These are phyloP conservation scores for Hepsetus odoe DNA, from an alignment of 2,113 vertebrate species.

Conservation along the genomic window DNA sequence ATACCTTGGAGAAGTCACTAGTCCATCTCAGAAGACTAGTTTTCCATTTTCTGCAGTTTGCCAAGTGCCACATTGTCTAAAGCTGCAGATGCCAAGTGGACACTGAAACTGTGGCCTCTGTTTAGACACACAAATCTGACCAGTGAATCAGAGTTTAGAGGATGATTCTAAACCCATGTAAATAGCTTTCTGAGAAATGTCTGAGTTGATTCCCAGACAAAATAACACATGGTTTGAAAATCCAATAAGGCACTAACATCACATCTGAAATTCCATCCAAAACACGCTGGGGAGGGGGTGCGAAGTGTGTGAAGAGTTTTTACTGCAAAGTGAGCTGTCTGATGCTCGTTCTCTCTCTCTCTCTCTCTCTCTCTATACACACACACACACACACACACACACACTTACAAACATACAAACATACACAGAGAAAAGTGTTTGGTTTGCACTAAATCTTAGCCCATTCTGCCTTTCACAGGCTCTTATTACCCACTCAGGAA, in stretches of 20 bases:
- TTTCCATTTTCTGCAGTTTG: not conserved
- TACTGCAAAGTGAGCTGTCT: not conserved
- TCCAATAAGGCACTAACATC: not conserved
- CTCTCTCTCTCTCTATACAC: not conserved
- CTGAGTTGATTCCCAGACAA: not conserved
- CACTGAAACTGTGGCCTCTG: not conserved
- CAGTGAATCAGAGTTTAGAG: not conserved
- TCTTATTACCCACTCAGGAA: slow-evolving; percentile 3
- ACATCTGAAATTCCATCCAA: not conserved
- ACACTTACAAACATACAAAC: too few relatives aligned
- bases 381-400: not conserved
- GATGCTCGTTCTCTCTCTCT: not conserved
- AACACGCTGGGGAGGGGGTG: too few relatives aligned
- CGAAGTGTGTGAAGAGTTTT: not conserved
- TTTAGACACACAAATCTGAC: not conserved
- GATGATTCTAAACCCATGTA: not conserved
- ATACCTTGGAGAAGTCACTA: too few relatives aligned
- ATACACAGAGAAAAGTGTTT: not conserved
- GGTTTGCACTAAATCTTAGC: not conserved
- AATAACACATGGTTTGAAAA: slow-evolving; percentile 8
- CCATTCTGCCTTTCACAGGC: not conserved
- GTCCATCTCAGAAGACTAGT: too few relatives aligned
- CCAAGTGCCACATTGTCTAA: not conserved
- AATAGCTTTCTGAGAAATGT: slow-evolving; percentile 12
- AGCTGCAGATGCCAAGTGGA: not conserved